Percentiles rank a stretch among this genome's conserved stretches.
phyloP scores from a whole-genome alignment of 1,140 invertebrate genomes.

The Scylla paramamosain region DNA sequence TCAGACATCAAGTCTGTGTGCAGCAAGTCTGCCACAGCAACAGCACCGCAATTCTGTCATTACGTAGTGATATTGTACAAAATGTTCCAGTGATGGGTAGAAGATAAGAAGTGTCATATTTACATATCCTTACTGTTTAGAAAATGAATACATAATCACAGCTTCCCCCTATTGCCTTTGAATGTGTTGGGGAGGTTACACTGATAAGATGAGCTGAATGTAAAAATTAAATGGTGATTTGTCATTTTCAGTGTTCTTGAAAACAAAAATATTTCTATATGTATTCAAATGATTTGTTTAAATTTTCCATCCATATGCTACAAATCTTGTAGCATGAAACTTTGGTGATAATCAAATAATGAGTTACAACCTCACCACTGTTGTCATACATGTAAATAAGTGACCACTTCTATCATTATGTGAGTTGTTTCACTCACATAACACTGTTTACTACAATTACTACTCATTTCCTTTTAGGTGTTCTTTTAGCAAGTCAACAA shows the following conservation, averaged over 20 bases:
- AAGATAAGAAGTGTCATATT: neutral
- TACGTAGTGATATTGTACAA: neutral
- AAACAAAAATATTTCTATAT: neutral
- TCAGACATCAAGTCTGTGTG: neutral
- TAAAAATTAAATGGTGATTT: neutral
- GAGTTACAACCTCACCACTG: neutral
- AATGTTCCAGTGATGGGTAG: neutral
- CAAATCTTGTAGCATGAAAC: neutral
- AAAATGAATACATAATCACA: neutral
- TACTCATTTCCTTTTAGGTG: slow-evolving; percentile 63
- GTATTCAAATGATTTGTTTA: neutral
- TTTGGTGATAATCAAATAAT: neutral
- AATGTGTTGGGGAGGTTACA: neutral
- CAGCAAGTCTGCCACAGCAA: neutral
- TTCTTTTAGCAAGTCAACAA: slow-evolving; percentile 72
- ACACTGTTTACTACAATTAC: slow-evolving; percentile 29
- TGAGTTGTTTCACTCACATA: neutral
- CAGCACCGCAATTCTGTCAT: neutral
- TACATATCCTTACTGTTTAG: neutral
- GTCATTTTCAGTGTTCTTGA: no score
- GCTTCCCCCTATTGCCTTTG: neutral
- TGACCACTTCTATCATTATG: neutral
- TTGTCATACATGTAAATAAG: neutral
- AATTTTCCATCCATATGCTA: no score
- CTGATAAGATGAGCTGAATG: no score